phyloP scores from a whole-genome alignment of 2,113 vertebrate genomes.

The Anseranas semipalmata region DNA sequence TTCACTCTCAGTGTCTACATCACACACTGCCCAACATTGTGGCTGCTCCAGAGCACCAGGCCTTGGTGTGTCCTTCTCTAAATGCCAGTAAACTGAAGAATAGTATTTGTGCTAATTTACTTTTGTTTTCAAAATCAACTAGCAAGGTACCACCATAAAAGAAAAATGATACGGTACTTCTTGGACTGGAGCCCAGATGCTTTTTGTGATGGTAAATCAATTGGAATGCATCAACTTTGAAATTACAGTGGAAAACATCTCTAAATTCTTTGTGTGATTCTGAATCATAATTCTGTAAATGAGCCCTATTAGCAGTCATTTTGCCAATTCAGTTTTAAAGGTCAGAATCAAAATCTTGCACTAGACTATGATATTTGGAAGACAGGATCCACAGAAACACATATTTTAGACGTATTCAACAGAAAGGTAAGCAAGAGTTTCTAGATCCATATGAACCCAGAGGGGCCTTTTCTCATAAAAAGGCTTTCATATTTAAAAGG shows the following conservation, averaged over 20 bases:
- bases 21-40: rapidly evolving
- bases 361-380: not conserved
- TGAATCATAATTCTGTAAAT: not conserved
- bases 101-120: not conserved
- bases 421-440: not conserved
- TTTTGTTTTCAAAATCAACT: not conserved
- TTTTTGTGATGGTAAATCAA: not conserved
- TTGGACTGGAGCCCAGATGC: not conserved
- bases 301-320: not conserved
- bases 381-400: not conserved
- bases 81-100: not conserved
- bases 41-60: not conserved
- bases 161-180: not conserved
- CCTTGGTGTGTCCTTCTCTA: not conserved
- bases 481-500: not conserved
- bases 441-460: not conserved
- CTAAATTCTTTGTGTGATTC: not conserved
- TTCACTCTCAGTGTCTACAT: not conserved
- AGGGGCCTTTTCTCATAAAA: not conserved
- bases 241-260: not conserved
- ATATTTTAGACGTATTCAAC: not conserved
- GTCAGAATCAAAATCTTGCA: not conserved
- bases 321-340: not conserved
- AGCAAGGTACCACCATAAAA: not conserved
- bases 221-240: not conserved